Base-by-base conservation (phyloP, 1,140 invertebrate genomes). In the Ephestia elutella region DNA sequence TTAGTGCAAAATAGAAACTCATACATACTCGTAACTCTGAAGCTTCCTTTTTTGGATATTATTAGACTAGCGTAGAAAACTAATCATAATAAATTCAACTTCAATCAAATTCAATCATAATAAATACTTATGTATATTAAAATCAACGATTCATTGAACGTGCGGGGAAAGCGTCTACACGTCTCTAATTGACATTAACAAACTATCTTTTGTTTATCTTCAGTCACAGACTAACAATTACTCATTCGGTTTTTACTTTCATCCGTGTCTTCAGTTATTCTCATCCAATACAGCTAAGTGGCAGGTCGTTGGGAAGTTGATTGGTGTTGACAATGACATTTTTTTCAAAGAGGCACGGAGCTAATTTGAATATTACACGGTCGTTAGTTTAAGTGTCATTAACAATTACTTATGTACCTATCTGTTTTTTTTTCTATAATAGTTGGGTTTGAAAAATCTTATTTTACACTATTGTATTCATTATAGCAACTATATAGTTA, bases 181-280 rank as follows among this genome's bases (percentile, higher is more conserved):
- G 62, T 5, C 60, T 69, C 71, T 85, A 85, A 85, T 85, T 85
- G 80, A 72, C 65, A 68, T 67, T 68, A 63, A 82, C 78, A 82
- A 81, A 80, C 67, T 77, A 68, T 71, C 75, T 79, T 82, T 81
- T 85, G 74, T 82, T 76, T 73, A 25, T 54, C 38, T 25, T 0
- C 11, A 25, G 20, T 53, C 10, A 21, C 20, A 25, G 30, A 53
- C 18, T 50, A 28, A 38, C 50, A 53, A 53, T 53, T 25, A 53
- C 50, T 53, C 50, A 53, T 25, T 25, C 5, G 19, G 50, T 21
- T 53, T 53, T 53, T 17, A 18, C 50, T 53, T 25, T 25, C 50
- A 21, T 15, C 11, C 49, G n/a, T n/a, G n/a, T n/a, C n/a, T n/a
- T n/a, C n/a, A n/a, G n/a, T n/a, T n/a, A n/a, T n/a, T n/a, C n/a